These are phyloP conservation scores for Drusus annulatus DNA, from an alignment of 1,140 invertebrate species.

Conservation along the genomic window DNA sequence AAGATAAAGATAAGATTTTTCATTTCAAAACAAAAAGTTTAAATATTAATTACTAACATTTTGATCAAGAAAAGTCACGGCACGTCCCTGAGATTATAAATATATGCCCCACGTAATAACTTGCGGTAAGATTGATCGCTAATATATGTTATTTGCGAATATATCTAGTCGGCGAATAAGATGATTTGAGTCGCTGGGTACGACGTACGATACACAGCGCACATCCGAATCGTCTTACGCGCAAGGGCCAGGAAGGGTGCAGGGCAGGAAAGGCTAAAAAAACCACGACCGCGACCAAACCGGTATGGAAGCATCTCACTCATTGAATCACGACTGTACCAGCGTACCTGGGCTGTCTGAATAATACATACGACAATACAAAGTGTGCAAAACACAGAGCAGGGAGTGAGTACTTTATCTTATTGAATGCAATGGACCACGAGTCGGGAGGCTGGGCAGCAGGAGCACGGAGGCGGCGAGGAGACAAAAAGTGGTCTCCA, in stretches of 20 bases:
- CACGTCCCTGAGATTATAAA: too few relatives aligned
- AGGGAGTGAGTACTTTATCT: constrained; percentile 27
- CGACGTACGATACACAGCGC: background rate
- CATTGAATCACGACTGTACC: constrained; percentile 35
- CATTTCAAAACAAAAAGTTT: background rate
- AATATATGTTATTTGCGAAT: too few relatives aligned
- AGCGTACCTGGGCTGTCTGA: constrained; percentile 16
- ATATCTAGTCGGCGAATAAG: background rate
- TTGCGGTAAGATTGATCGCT: too few relatives aligned
- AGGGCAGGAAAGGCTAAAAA: constrained; percentile 18
- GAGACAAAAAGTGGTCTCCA: constrained; percentile 53
- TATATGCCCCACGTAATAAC: too few relatives aligned
- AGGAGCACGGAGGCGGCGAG: background rate
- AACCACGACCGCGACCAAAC: constrained; percentile 40
- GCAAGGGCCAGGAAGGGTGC: background rate
- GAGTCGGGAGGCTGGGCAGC: background rate
- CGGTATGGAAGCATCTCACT: constrained; percentile 38
- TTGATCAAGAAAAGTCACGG: too few relatives aligned
- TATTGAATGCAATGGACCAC: background rate
- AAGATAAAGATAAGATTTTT: background rate
- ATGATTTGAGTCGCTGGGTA: background rate
- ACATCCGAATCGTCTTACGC: background rate
- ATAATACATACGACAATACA: constrained; percentile 19
- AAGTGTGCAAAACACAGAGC: background rate
- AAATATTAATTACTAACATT: too few relatives aligned